These are phyloP conservation scores for Smittia sp. DNA, from an alignment of 2,888 invertebrate genomes.

Conservation along the genomic window DNA sequence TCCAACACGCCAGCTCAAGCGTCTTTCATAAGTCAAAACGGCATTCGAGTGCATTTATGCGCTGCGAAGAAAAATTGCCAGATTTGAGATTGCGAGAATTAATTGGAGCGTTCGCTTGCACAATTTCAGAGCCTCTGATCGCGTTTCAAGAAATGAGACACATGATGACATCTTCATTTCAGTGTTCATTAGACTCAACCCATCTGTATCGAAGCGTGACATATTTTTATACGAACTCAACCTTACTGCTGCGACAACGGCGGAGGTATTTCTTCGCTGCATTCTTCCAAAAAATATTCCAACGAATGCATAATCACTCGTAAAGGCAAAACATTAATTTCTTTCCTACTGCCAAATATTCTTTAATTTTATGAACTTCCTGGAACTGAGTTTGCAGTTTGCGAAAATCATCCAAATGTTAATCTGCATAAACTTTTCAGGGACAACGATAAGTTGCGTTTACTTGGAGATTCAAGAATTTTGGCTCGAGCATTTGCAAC, in stretches of 20 bases:
- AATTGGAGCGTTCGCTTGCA: not conserved
- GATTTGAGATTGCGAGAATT: not conserved
- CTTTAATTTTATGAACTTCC: not conserved
- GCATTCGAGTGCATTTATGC: not conserved
- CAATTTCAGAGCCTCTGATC: slow-evolving; percentile 2
- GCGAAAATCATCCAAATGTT: not conserved
- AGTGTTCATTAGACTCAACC: slow-evolving; percentile 4
- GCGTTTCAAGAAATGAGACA: slow-evolving; percentile 22
- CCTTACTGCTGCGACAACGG: not conserved
- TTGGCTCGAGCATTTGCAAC: not conserved
- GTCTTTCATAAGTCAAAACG: not conserved
- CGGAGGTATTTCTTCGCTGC: slow-evolving; percentile 1
- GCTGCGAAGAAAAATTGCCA: not conserved
- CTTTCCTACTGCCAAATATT: not conserved
- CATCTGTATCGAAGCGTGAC: not conserved
- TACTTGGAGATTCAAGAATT: not conserved
- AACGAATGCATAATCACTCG: slow-evolving; percentile 17
- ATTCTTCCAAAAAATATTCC: not conserved
- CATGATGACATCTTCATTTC: slow-evolving; percentile 38
- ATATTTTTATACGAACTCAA: slow-evolving; percentile 10
- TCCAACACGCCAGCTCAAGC: not conserved
- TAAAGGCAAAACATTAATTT: slow-evolving; percentile 11
- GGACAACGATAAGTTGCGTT: not conserved
- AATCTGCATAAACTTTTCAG: too few species aligned
- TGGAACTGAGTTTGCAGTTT: not conserved